phyloP scores from a whole-genome alignment of 2,888 invertebrate genomes.

The Dryomyza anilis region DNA sequence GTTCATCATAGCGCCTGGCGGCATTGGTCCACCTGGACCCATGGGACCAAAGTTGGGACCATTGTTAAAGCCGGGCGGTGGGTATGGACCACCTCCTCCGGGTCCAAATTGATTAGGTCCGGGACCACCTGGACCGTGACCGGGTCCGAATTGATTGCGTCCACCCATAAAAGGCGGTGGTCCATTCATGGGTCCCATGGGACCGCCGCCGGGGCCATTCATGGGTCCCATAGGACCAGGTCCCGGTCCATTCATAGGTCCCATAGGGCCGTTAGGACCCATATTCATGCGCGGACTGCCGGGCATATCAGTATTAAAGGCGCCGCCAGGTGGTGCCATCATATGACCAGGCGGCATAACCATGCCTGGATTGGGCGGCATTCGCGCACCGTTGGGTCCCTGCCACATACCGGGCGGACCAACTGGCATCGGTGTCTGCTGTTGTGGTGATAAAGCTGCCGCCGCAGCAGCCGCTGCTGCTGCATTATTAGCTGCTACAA shows the following conservation, averaged over 20 bases:
- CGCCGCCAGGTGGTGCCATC: not conserved
- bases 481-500: constrained; percentile 26
- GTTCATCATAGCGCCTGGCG: constrained; percentile 38
- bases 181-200: constrained; percentile 29
- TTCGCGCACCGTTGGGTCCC: constrained; percentile 34
- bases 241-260: constrained; percentile 26
- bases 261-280: constrained; percentile 26
- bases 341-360: not conserved
- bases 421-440: constrained; percentile 26
- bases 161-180: constrained; percentile 10
- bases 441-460: constrained; percentile 30
- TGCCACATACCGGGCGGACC: constrained; percentile 42
- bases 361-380: not conserved
- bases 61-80: constrained; percentile 34
- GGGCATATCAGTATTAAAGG: not conserved
- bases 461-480: constrained; percentile 21
- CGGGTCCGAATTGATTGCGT: not conserved
- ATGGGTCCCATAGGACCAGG: constrained; percentile 33
- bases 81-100: constrained; percentile 36
- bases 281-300: constrained; percentile 16
- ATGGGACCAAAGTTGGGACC: constrained; percentile 32
- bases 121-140: constrained; percentile 27
- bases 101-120: constrained; percentile 46
- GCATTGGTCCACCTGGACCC: constrained; percentile 36
- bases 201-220: constrained; percentile 33